Evolutionary conservation across 2,888 invertebrate species (phyloP).

Genomic region (Yponomeuta plumbellus): DNA sequence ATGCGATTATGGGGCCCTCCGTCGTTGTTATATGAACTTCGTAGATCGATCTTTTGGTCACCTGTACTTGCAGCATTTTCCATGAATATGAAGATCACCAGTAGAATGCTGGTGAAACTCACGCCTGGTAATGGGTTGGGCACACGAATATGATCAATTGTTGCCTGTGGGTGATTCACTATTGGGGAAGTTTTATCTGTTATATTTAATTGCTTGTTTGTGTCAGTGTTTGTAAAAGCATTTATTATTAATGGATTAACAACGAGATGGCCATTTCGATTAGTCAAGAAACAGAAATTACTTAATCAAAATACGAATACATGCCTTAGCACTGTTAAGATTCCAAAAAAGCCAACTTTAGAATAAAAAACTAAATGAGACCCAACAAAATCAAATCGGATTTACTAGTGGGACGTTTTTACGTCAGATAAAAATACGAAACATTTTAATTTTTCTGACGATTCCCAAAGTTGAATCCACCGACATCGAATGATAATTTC

Average conservation of each 20-base stretch:
- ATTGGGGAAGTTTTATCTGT: background rate
- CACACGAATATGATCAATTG: slow-evolving; percentile 1
- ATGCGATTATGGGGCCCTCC: slow-evolving; percentile 35
- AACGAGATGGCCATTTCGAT: no score
- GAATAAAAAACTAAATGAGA: no score
- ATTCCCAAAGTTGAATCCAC: background rate
- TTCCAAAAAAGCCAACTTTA: no score
- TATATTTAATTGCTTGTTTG: background rate
- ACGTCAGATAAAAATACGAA: no score
- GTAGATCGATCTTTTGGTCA: background rate
- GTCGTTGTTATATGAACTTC: slow-evolving; percentile 6
- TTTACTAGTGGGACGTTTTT: no score
- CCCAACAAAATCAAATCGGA: no score
- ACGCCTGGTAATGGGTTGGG: background rate
- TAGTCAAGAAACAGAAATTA: no score
- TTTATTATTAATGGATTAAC: background rate
- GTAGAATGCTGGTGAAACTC: background rate
- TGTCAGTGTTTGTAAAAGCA: background rate
- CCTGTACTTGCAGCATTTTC: background rate
- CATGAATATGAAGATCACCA: background rate
- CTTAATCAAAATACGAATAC: no score
- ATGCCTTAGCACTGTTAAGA: no score
- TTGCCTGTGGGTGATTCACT: slow-evolving; percentile 18
- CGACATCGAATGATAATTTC: background rate
- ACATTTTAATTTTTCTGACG: background rate